phyloP scores from a whole-genome alignment of 2,113 vertebrate genomes.

The Pedionomus torquatus region DNA sequence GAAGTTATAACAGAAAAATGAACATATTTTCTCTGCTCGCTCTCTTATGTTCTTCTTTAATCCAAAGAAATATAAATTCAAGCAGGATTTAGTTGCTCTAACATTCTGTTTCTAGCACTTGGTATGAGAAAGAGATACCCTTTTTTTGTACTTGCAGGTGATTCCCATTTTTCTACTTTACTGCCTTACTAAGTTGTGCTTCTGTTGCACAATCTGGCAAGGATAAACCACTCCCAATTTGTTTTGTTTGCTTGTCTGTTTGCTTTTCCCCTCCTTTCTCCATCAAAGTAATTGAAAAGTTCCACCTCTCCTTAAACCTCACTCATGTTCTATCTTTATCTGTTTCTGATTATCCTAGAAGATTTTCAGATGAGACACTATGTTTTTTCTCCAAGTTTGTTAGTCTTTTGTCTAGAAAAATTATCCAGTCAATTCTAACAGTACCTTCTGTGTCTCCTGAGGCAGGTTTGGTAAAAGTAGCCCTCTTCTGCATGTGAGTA shows the following conservation, averaged over 20 bases:
- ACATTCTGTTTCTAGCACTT: not conserved
- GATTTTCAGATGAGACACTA: not conserved
- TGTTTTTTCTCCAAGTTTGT: not conserved
- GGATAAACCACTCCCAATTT: not conserved
- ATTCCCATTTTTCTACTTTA: not conserved
- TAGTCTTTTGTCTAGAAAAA: not conserved
- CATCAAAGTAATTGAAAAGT: not conserved
- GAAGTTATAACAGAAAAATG: not conserved
- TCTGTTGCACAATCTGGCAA: not conserved
- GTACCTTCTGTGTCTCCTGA: not conserved
- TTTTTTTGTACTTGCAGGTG: not conserved
- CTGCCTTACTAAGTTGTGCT: not conserved
- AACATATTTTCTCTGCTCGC: not conserved
- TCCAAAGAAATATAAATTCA: not conserved
- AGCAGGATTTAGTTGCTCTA: not conserved
- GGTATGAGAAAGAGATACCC: not conserved
- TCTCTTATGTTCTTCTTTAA: not conserved
- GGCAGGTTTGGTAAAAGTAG: not conserved
- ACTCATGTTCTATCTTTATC: not conserved
- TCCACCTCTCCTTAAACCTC: not conserved
- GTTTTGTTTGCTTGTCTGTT: not conserved
- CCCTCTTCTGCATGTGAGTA: not conserved
- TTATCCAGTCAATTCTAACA: not conserved
- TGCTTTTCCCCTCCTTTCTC: not conserved
- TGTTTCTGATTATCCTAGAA: not conserved